Conservation (phyloP, 2,797 vertebrate genomes). For the Pelobates cultripes region DNA sequence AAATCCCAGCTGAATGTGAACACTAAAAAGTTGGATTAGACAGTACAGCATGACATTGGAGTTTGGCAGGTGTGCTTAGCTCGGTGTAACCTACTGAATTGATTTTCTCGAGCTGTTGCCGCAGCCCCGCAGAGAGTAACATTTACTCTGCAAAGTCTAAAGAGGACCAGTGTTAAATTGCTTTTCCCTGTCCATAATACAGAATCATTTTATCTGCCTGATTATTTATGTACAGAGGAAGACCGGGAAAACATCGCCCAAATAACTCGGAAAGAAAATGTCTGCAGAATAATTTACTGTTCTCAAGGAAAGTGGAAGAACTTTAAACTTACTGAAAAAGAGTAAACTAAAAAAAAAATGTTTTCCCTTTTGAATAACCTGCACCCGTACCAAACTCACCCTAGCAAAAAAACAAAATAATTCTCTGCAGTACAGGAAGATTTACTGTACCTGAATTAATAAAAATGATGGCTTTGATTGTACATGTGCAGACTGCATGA, state of each 20-base stretch:
- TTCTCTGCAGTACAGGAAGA: neutral
- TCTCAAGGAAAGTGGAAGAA: neutral
- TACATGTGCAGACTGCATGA: neutral
- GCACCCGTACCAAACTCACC: neutral
- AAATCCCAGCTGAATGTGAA: neutral
- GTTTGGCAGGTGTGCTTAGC: slow-evolving; percentile 24
- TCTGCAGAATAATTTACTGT: slow-evolving; percentile 18
- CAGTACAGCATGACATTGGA: slow-evolving; percentile 5
- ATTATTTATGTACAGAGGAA: slow-evolving; percentile 22
- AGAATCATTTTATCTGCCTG: slow-evolving; percentile 26
- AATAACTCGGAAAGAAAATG: slow-evolving; percentile 11
- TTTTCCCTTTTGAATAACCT: slow-evolving; percentile 16
- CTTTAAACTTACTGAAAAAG: slow-evolving; percentile 18
- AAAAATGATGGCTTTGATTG: neutral
- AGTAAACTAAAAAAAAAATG: slow-evolving; percentile 1
- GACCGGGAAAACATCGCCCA: slow-evolving; percentile 25
- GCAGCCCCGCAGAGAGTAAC: slow-evolving; percentile 37
- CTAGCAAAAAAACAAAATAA: neutral
- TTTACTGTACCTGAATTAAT: neutral
- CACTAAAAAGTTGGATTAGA: slow-evolving; percentile 16
- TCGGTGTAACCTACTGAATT: slow-evolving; percentile 25
- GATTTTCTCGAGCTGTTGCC: slow-evolving; percentile 41
- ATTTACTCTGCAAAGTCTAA: slow-evolving; percentile 43
- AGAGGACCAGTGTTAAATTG: slow-evolving; percentile 32
- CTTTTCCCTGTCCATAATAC: slow-evolving; percentile 27